Evolutionary conservation across 2,113 vertebrate species (phyloP).

Genomic region (Phaetusa simplex): DNA sequence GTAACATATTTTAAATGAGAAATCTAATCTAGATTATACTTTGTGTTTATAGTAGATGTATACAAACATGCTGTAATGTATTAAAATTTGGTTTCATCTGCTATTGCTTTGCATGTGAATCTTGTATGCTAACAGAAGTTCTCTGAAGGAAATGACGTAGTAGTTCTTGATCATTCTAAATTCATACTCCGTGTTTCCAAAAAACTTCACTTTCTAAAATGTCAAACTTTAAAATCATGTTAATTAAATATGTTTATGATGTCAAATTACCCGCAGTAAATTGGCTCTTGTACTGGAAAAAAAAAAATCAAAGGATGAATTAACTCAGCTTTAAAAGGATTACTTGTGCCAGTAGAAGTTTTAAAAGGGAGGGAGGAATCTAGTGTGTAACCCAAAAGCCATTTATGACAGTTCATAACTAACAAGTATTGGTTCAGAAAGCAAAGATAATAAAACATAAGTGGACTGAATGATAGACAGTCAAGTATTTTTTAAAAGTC

Average conservation of each 20-base stretch:
- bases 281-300: neutral
- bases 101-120: neutral
- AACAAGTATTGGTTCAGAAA: neutral
- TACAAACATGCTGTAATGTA: neutral
- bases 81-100: neutral
- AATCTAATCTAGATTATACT: neutral
- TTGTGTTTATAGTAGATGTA: neutral
- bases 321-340: neutral
- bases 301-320: neutral
- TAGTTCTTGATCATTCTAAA: neutral
- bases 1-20: neutral
- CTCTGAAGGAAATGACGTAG: neutral
- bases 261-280: neutral
- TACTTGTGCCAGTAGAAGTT: neutral
- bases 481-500: neutral
- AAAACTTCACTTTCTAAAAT: neutral
- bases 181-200: neutral
- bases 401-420: neutral
- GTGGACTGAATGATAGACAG: neutral
- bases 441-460: neutral
- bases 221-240: neutral
- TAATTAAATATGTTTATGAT: neutral
- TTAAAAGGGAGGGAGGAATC: neutral
- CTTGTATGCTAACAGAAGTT: neutral
- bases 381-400: neutral